Conservation (phyloP, 2,888 invertebrate species). For the Cataglyphis livida region DNA sequence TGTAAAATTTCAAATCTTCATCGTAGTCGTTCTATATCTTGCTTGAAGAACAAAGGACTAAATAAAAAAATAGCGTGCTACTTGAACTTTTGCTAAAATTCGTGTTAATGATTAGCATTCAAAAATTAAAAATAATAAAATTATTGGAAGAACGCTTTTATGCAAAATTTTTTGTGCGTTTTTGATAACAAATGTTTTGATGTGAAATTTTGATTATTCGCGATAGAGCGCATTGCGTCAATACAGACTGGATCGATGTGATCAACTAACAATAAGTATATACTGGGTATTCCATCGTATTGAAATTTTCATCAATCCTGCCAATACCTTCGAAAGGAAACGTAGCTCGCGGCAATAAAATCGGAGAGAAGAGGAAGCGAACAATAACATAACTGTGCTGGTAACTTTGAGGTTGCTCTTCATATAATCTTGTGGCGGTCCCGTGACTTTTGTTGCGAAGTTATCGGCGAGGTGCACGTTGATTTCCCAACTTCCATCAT, state of each 20-base stretch:
- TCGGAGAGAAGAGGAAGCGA: neutral
- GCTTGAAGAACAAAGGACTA: neutral
- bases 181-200: slow-evolving; percentile 17
- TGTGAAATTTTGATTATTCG: slow-evolving; percentile 23
- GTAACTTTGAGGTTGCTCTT: slow-evolving; percentile 20
- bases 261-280: slow-evolving; percentile 26
- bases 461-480: slow-evolving; percentile 39
- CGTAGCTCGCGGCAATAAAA: slow-evolving; percentile 33
- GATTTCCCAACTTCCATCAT: slow-evolving; percentile 22
- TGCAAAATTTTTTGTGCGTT: slow-evolving; percentile 13
- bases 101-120: neutral
- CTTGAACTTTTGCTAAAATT: slow-evolving; percentile 14
- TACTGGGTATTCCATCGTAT: slow-evolving; percentile 30
- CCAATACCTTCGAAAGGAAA: slow-evolving; percentile 16
- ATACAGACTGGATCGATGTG: slow-evolving; percentile 35
- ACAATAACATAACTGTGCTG: slow-evolving; percentile 37
- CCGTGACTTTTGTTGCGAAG: slow-evolving; percentile 28
- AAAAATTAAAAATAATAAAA: slow-evolving; percentile 7
- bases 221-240: slow-evolving; percentile 35
- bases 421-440: slow-evolving; percentile 9
- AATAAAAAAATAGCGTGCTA: neutral
- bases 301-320: slow-evolving; percentile 45
- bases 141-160: slow-evolving; percentile 29
- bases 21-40: neutral
- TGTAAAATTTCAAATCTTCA: neutral